Conservation (phyloP, 1,140 invertebrate species). For the Zaprionus lachaisei region DNA sequence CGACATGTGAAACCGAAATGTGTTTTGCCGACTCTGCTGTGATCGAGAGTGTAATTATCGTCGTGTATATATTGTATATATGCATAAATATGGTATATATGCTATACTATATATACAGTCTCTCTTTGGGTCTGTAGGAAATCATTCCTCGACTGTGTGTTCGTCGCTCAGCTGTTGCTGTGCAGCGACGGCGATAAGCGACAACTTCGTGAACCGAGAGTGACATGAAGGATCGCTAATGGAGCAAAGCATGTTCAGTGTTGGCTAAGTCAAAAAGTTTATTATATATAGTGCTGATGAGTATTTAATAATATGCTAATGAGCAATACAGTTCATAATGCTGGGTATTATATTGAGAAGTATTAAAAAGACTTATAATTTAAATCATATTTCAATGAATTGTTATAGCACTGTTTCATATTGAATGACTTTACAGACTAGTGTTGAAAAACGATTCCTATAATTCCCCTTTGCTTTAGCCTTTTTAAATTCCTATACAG, state of each 20-base stretch:
- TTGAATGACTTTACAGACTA: not conserved
- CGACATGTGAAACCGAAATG: slow-evolving; percentile 50
- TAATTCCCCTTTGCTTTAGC: not conserved
- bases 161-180: not conserved
- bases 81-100: slow-evolving; percentile 2
- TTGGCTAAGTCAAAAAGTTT: not conserved
- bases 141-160: slow-evolving; percentile 17
- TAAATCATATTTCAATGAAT: not conserved
- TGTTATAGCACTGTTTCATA: too few species aligned
- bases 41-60: slow-evolving; percentile 40
- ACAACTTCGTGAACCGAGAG: not conserved
- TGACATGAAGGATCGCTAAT: not conserved
- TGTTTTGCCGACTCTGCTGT: slow-evolving; percentile 21
- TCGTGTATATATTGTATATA: slow-evolving; percentile 3
- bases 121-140: slow-evolving; percentile 7
- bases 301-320: not conserved
- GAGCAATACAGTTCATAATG: too few species aligned
- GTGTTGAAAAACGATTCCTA: not conserved
- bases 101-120: slow-evolving; percentile 20
- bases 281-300: rapidly evolving
- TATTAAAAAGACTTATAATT: too few species aligned
- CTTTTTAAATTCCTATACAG: not conserved
- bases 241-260: not conserved
- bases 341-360: too few species aligned
- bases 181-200: slow-evolving; percentile 21